Evolutionary conservation across 2,113 vertebrate genomes (phyloP).

Genomic region (Polypterus senegalus): DNA sequence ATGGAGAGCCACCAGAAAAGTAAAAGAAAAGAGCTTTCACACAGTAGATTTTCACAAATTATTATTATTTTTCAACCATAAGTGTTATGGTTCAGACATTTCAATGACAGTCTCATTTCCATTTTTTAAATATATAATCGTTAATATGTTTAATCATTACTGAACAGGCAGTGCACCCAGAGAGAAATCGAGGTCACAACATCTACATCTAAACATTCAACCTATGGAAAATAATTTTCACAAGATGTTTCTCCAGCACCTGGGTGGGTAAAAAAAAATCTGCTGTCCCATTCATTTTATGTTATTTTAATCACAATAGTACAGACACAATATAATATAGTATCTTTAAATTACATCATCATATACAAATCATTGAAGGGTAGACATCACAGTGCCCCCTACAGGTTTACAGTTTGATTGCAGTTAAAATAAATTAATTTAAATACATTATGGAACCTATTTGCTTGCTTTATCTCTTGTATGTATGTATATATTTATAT

Average conservation of each 20-base stretch:
- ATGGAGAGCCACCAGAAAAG: too few relatives aligned
- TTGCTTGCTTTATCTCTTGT: constrained; percentile 36
- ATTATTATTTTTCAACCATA: too few relatives aligned
- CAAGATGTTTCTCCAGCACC: constrained; percentile 32
- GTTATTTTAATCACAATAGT: constrained; percentile 61
- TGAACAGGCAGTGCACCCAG: constrained; percentile 65
- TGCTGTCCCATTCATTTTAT: constrained; percentile 48
- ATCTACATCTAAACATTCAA: constrained; percentile 53
- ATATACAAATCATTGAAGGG: constrained; percentile 81
- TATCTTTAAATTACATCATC: constrained; percentile 89
- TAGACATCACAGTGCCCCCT: constrained; percentile 65
- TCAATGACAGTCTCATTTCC: too few relatives aligned
- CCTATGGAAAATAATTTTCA: constrained; percentile 40
- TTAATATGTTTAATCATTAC: too few relatives aligned
- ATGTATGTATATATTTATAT: constrained; percentile 41
- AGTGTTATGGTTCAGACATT: too few relatives aligned
- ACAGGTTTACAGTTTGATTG: constrained; percentile 47
- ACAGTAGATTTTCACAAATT: too few relatives aligned
- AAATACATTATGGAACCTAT: constrained; percentile 46
- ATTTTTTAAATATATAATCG: too few relatives aligned
- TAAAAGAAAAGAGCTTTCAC: too few relatives aligned
- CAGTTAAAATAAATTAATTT: constrained; percentile 36
- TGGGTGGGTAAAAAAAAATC: constrained; percentile 48
- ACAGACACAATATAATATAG: constrained; percentile 77
- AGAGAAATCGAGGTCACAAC: constrained; percentile 57